Evolutionary conservation across 2,888 invertebrate species (phyloP).

Genomic region (Galeopsomyia nigrocyanea): DNA sequence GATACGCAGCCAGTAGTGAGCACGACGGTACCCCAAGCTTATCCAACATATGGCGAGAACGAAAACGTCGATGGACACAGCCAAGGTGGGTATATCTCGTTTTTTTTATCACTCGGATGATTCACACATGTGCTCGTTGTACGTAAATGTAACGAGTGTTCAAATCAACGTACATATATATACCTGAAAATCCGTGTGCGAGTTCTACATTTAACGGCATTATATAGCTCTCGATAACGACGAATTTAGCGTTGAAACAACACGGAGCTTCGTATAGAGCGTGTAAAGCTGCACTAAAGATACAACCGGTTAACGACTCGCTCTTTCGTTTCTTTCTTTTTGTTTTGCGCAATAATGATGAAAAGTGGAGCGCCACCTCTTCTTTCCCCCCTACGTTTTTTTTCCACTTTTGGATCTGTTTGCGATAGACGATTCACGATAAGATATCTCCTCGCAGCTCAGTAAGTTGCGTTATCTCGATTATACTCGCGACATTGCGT

Average conservation of each 20-base stretch:
- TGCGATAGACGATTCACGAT: too few species aligned
- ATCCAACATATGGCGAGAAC: constrained; percentile 50
- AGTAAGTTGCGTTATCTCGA: constrained; percentile 18
- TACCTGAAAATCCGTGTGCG: too few species aligned
- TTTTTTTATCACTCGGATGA: neutral
- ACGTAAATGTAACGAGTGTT: neutral
- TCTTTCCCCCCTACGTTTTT: neutral
- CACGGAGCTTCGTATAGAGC: too few species aligned
- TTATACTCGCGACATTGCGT: constrained; percentile 12
- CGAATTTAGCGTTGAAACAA: too few species aligned
- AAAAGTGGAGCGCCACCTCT: constrained; percentile 38
- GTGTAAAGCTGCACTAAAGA: too few species aligned
- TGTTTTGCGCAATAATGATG: constrained; percentile 32
- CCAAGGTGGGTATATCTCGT: constrained; percentile 55
- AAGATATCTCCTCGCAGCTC: constrained; percentile 22
- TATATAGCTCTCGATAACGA: too few species aligned
- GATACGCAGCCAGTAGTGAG: constrained; percentile 55
- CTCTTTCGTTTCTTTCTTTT: neutral
- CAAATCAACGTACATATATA: neutral
- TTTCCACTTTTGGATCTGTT: constrained; percentile 14
- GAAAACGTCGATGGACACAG: constrained; percentile 64
- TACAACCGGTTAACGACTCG: neutral
- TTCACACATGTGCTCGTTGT: neutral
- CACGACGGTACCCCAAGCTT: constrained; percentile 41
- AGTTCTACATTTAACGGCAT: too few species aligned